Base-by-base conservation (phyloP, 1,140 invertebrate genomes). In the Lepidurus packardi region DNA sequence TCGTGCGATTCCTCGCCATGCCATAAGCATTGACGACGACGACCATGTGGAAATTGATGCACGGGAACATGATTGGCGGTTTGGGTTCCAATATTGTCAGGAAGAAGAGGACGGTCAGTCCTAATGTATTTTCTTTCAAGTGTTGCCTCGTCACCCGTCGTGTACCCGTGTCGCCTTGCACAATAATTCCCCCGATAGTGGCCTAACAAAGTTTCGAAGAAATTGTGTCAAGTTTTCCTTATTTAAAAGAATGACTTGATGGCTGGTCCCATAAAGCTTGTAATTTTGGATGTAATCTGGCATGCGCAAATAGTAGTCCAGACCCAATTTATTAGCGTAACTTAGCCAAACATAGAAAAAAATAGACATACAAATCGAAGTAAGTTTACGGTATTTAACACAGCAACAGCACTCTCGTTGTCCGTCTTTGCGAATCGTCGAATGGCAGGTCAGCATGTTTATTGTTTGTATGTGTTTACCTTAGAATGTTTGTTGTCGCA, bases 21-120 rank as follows among this genome's bases (percentile, higher is more conserved):
- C 87, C 82, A 87, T 88, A 83, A 87, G 86, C 84, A 82, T 88
- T 80, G 87, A 88, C 81, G 87, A 88, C 81, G 79, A 80, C 65
- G 87, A 87, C 82, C 85, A 88, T 81, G 85, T 84, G 42, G 87
- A 88, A 82, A 85, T 86, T 82, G 87, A 87, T 83, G 85, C 85
- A 75, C 84, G 85, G 77, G 87, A 88, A 84, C 87, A 88, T 82
- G 87, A 88, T 82, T 88, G 87, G 87, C 84, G 86, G 76, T 87
- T 87, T 85, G 84, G 86, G 81, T 83, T 87, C 81, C 83, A 84
- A 74, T 44, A 43, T 43, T 25, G 43, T 25, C 41, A 77, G 24
- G 75, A 77, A 77, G 75, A 43, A 45, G 75, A 47, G 43, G 75
- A 77, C 13, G 53, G 53, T 65, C 53, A 65, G 53, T 65, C 53